phyloP scores from a whole-genome alignment of 2,888 invertebrate species.

The Chromoteleia sp. region DNA sequence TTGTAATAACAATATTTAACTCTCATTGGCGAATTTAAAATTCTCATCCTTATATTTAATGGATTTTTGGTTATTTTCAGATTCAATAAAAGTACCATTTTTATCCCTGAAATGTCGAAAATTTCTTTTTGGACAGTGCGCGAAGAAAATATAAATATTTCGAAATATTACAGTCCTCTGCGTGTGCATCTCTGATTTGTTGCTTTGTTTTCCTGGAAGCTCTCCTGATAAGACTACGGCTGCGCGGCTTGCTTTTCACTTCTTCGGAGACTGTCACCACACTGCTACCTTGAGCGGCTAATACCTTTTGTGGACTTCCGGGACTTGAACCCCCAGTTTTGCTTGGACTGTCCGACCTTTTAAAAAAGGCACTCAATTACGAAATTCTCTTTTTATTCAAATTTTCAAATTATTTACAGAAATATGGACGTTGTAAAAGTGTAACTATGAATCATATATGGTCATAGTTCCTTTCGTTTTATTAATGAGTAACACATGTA shows the following conservation, averaged over 20 bases:
- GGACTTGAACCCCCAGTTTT: conserved; percentile 81
- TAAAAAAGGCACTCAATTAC: conserved; percentile 51
- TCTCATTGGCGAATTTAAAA: neutral
- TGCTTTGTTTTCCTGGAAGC: conserved; percentile 92
- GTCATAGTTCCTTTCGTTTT: too few species aligned
- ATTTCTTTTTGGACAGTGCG: conserved; percentile 23
- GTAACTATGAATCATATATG: too few species aligned
- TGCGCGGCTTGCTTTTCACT: conserved; percentile 87
- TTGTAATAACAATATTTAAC: neutral
- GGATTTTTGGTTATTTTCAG: conserved; percentile 7
- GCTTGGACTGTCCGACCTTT: conserved; percentile 80
- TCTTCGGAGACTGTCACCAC: conserved; percentile 84
- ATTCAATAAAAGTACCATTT: conserved; percentile 15
- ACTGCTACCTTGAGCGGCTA: conserved; percentile 80
- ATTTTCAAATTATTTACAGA: too few species aligned
- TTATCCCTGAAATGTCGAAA: conserved; percentile 50
- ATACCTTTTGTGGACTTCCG: conserved; percentile 78
- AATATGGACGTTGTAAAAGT: too few species aligned
- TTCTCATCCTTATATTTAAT: conserved; percentile 1
- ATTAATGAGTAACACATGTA: too few species aligned
- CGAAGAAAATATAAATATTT: conserved; percentile 83
- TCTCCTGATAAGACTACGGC: conserved; percentile 91
- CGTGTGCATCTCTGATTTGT: conserved; percentile 90
- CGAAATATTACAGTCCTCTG: conserved; percentile 90
- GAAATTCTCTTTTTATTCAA: too few species aligned